Evolutionary conservation across 2,797 vertebrate genomes (phyloP).

Genomic region (Carduelis carduelis): DNA sequence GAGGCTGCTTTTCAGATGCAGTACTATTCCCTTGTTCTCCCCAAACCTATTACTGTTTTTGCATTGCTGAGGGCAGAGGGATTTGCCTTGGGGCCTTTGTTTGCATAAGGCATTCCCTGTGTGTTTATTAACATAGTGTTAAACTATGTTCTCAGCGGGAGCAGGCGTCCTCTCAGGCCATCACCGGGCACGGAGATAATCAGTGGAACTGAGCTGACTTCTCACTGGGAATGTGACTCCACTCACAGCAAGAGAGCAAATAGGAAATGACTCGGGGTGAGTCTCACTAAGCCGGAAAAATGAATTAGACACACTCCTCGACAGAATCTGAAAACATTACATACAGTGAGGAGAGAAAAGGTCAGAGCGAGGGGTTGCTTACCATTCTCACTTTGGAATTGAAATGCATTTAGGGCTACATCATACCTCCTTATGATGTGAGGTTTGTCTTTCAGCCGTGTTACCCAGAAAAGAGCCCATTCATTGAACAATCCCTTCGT

Average conservation of each 20-base stretch:
- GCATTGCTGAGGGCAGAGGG: background rate
- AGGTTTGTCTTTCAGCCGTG: background rate
- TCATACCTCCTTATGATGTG: background rate
- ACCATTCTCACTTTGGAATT: background rate
- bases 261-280: conserved; percentile 76
- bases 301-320: conserved; percentile 78
- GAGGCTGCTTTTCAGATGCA: background rate
- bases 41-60: background rate
- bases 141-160: conserved; percentile 60
- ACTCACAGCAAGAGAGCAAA: conserved; percentile 73
- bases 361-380: conserved; percentile 44
- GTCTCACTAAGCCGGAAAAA: conserved; percentile 71
- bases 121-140: conserved; percentile 78
- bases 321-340: conserved; percentile 71
- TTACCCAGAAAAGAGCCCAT: background rate
- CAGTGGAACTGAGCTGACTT: conserved; percentile 70
- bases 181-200: conserved; percentile 65
- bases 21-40: background rate
- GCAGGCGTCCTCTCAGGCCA: conserved; percentile 62
- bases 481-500: background rate
- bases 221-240: conserved; percentile 74
- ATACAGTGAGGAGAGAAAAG: conserved; percentile 67
- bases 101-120: conserved; percentile 63
- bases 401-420: conserved; percentile 9
- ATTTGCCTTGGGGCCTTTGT: conserved; percentile 65